phyloP scores from a whole-genome alignment of 2,797 vertebrate genomes.

The Delichon dasypus region DNA sequence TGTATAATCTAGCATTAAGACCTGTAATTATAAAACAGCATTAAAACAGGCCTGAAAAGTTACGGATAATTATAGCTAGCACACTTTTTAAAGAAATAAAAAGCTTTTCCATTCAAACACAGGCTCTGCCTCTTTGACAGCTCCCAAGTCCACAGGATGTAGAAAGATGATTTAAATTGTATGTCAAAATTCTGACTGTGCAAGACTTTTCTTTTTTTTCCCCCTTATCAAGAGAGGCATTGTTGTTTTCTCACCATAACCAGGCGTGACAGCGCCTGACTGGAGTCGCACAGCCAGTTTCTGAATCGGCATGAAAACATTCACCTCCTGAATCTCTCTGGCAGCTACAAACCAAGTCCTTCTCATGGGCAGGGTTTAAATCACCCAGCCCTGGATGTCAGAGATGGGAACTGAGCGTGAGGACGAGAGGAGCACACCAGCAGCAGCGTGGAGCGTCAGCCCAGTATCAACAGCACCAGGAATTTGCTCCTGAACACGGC shows the following conservation, averaged over 20 bases:
- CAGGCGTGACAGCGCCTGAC: slow-evolving; percentile 70
- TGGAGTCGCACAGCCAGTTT: slow-evolving; percentile 66
- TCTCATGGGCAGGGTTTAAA: slow-evolving; percentile 6
- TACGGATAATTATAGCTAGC: slow-evolving; percentile 69
- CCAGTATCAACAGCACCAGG: neutral
- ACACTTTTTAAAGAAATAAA: slow-evolving; percentile 73
- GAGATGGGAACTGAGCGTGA: neutral
- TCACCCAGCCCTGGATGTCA: fast-evolving
- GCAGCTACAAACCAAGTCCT: slow-evolving; percentile 28
- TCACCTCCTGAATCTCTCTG: slow-evolving; percentile 57
- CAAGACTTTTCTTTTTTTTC: slow-evolving; percentile 33
- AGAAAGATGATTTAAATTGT: slow-evolving; percentile 75
- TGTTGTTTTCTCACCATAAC: slow-evolving; percentile 71
- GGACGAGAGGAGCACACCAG: neutral
- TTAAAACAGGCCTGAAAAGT: slow-evolving; percentile 68
- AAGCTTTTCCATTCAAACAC: slow-evolving; percentile 70
- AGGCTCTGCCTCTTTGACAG: slow-evolving; percentile 74
- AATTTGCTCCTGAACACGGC: neutral
- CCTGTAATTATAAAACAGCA: slow-evolving; percentile 70
- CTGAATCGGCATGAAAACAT: slow-evolving; percentile 56
- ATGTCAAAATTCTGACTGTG: slow-evolving; percentile 73
- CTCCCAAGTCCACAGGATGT: slow-evolving; percentile 72
- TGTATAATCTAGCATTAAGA: slow-evolving; percentile 67
- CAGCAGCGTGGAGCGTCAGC: neutral
- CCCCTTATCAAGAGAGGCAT: slow-evolving; percentile 69